Evolutionary conservation across 2,888 invertebrate species (phyloP), one percentile per base, ranked within the genome.

Genomic region (Caenorhabditis sulstoni): DNA sequence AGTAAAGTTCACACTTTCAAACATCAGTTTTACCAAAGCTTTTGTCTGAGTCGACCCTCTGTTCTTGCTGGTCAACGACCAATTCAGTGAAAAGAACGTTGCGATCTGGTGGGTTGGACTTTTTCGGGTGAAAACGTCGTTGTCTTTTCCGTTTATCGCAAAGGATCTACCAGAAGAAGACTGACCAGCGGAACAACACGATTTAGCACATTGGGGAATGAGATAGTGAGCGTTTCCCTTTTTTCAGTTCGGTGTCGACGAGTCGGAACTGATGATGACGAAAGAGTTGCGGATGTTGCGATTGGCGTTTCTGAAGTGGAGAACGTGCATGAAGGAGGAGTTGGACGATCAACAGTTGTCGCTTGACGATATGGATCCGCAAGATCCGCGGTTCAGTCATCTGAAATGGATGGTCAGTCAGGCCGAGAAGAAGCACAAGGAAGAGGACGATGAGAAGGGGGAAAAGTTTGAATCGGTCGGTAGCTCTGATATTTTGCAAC

Each of bases 351-450:
- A 68, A 20, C 53, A 71, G 18, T 22, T 77, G 18, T 70, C 70
- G 0, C 22, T 77, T 41, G 70, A 77, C 14, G 77, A 77, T 18
- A 62, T 77, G 77, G 77, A 77, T 66, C 77, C 77, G 11, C 18
- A 64, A 49, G 77, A 77, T 66, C 65, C 70, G 3, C 70, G 62
- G 20, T 77, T 66, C 16, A 58, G 55, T 14, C 62, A 77, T 22
- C 44, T 77, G 7, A 45, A 65, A 16, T 70, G 65, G 64, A n/a
- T 70, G 35, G 65, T 77, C 11, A 41, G 49, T 47, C 55, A 77
- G 29, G 50, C 59, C 1, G 61, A 68, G 20, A 59, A 77, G 44
- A 70, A 70, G 11, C 35, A 45, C 0, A 66, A 52, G 29, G 64
- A 77, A n/a, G 52, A 1, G 5, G 65, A 77, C 1, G 41, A 58